phyloP scores from a whole-genome alignment of 2,888 invertebrate species.

The Ceriagrion tenellum region DNA sequence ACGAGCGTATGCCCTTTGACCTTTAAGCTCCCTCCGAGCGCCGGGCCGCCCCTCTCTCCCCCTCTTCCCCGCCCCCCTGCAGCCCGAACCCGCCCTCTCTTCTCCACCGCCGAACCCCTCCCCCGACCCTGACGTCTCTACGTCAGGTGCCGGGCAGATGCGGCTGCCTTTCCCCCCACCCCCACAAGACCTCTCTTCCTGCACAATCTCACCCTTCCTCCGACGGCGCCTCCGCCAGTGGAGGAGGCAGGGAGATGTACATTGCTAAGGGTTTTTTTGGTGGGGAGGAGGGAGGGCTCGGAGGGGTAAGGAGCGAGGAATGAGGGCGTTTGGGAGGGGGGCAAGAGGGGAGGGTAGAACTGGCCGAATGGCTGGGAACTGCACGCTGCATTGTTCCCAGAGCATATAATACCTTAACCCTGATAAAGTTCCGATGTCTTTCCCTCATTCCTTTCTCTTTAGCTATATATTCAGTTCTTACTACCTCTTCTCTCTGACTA shows the following conservation, averaged over 20 bases:
- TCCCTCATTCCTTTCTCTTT: not conserved
- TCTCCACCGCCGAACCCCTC: not conserved
- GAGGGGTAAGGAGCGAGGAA: not conserved
- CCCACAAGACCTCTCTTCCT: not conserved
- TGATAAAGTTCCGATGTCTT: not conserved
- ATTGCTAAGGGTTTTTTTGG: not conserved
- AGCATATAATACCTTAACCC: slow-evolving; percentile 2
- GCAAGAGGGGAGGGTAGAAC: not conserved
- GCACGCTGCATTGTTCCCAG: slow-evolving; percentile 31
- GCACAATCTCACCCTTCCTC: not conserved
- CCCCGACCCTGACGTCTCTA: slow-evolving; percentile 37
- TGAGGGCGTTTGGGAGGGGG: not conserved
- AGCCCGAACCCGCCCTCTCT: not conserved
- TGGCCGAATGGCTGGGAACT: not conserved
- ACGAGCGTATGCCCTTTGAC: slow-evolving; percentile 35
- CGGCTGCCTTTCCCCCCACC: not conserved
- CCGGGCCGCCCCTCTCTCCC: not conserved
- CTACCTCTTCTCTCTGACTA: no score
- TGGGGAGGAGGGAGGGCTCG: no score
- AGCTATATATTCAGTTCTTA: no score
- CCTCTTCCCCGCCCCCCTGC: no score
- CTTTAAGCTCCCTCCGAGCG: not conserved
- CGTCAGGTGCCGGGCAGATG: slow-evolving; percentile 44
- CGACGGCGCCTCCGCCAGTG: not conserved
- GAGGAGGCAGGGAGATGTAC: not conserved